Evolutionary conservation across 2,888 invertebrate genomes (phyloP).

Genomic region (Terebella lapidaria): DNA sequence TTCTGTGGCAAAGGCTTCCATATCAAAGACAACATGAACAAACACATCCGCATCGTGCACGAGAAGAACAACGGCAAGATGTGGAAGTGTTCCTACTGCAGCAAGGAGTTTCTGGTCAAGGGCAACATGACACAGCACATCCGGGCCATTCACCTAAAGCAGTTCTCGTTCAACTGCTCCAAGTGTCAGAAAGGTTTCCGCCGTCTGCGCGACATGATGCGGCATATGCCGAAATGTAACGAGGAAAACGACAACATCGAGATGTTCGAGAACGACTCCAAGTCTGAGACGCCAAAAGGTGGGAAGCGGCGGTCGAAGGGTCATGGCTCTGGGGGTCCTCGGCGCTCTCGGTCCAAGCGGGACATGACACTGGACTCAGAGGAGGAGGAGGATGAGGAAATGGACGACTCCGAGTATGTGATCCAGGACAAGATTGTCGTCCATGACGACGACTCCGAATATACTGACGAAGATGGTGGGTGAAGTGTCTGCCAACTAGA

Average conservation of each 20-base stretch:
- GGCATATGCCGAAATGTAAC: conserved; percentile 11
- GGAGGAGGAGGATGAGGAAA: neutral
- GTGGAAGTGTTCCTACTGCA: conserved; percentile 14
- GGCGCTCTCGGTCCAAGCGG: neutral
- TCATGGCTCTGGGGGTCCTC: neutral
- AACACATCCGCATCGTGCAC: conserved; percentile 20
- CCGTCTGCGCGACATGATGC: conserved; percentile 11
- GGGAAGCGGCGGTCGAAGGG: neutral
- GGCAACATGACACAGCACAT: conserved; percentile 22
- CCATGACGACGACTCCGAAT: neutral
- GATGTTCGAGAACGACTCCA: neutral
- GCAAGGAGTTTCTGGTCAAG: conserved; percentile 19
- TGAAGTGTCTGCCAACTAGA: neutral
- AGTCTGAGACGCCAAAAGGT: neutral
- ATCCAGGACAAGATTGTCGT: neutral
- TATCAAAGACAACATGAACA: conserved; percentile 23
- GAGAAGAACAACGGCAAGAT: conserved; percentile 10
- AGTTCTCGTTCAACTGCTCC: conserved; percentile 16
- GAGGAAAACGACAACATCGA: neutral
- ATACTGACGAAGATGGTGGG: neutral
- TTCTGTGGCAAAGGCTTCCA: conserved; percentile 22
- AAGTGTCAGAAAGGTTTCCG: conserved; percentile 16
- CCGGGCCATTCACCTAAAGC: conserved; percentile 18
- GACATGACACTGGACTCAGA: neutral
- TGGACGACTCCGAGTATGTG: neutral